A percentile compares a stretch with the other conserved stretches of the same genome.
phyloP scores from a whole-genome alignment of 2,797 vertebrate species.

The Nothura maculosa region DNA sequence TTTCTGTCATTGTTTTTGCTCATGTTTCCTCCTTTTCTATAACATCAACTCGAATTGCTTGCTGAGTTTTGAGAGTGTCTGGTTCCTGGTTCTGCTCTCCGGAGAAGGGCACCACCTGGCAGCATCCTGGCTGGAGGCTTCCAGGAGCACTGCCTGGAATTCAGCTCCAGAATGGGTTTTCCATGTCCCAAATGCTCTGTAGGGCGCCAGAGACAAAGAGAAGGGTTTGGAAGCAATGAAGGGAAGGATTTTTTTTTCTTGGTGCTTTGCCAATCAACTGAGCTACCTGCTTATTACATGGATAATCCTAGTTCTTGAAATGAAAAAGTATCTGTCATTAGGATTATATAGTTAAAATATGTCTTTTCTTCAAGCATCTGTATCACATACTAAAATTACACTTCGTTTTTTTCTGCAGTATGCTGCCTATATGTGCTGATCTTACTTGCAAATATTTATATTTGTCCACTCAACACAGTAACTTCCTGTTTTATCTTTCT shows the following conservation, averaged over 20 bases:
- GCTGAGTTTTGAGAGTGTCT: background rate
- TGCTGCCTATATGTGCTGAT: background rate
- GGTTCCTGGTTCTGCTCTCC: background rate
- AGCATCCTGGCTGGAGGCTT: background rate
- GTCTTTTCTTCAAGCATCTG: background rate
- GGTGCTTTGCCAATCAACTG: background rate
- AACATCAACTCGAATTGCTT: background rate
- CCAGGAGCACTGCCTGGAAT: background rate
- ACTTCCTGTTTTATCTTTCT: conserved; percentile 36
- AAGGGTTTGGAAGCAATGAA: background rate
- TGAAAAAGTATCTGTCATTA: background rate
- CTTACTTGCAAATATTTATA: conserved; percentile 28
- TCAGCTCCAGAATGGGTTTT: background rate
- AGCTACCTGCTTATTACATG: background rate
- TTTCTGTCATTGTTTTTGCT: background rate
- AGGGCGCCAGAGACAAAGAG: background rate
- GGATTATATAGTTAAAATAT: background rate
- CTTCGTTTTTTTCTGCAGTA: background rate
- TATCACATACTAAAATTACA: background rate
- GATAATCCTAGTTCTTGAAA: background rate
- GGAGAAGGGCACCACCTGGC: background rate
- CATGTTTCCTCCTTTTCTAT: background rate
- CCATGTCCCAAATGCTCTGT: background rate
- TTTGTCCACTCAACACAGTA: background rate
- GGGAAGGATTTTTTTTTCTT: background rate